Evolutionary conservation across 2,113 vertebrate genomes (phyloP).

Genomic region (Coptodon bakossiorum): DNA sequence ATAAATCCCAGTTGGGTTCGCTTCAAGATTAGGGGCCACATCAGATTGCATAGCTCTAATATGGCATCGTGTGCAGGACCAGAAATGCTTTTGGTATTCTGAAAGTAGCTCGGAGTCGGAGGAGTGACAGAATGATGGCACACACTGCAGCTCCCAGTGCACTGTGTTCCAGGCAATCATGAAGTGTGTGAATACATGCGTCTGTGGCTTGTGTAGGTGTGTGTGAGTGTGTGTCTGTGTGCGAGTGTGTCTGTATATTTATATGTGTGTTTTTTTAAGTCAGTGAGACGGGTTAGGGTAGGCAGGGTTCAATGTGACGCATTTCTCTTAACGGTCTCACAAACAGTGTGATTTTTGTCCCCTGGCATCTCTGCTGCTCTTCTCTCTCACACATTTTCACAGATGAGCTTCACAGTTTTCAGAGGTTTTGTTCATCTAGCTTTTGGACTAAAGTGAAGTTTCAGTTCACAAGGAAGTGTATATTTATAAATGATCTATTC

Average conservation of each 20-base stretch:
- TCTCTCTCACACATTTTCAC: neutral
- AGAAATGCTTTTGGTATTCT: conserved; percentile 31
- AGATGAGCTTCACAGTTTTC: neutral
- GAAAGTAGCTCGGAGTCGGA: conserved; percentile 28
- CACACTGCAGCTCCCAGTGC: conserved; percentile 15
- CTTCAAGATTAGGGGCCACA: neutral
- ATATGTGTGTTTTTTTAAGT: neutral
- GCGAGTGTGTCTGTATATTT: neutral
- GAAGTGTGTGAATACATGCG: conserved; percentile 1
- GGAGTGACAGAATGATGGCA: conserved; percentile 43
- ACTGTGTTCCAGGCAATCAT: conserved; percentile 10
- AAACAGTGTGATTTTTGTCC: neutral
- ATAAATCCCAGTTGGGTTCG: neutral
- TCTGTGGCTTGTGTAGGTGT: neutral
- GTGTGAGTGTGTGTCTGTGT: neutral
- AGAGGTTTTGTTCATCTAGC: neutral
- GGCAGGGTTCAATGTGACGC: neutral
- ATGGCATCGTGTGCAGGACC: neutral
- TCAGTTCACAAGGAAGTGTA: neutral
- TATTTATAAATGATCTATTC: neutral
- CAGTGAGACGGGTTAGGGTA: neutral
- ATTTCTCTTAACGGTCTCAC: neutral
- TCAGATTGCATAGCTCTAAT: neutral
- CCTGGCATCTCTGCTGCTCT: neutral
- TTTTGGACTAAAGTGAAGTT: neutral